Base-by-base conservation (phyloP, 2,113 vertebrate species). In the Rhinoderma darwinii region DNA sequence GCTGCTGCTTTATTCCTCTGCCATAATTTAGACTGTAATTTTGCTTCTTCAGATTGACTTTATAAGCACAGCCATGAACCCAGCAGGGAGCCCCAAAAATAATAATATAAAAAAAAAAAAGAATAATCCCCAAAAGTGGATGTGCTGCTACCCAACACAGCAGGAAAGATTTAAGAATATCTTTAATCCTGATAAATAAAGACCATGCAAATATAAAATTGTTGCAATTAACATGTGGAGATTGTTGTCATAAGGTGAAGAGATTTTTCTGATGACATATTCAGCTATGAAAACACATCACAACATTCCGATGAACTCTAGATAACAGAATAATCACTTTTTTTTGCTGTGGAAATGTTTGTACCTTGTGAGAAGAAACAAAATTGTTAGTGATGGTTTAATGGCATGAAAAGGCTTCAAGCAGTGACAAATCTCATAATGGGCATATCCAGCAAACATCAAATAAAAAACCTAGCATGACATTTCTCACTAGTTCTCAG, bases 401-500 rank as follows among this genome's bases (percentile, higher is more conserved):
- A 78, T 78, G 75, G 44, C 75, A 78, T 78, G 75, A 78, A 78
- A 78, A 51, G 44, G 75, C 75, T 78, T 78, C 44, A 78, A 51
- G 44, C 75, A 78, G 75, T 78, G 75, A 78, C 75, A 78, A 78
- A 78, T 78, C 75, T 78, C 75, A 78, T 78, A 78, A 78, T 51
- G 75, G 75, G 17, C 44, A 54, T 37, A 78, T 78, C 75, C 75
- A 78, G 75, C 75, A 51, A 78, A 78, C 75, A 78, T 78, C 75
- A 78, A 78, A 78, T 78, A 78, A 78, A 51, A 25, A 32, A 32
- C 27, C 22, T 50, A 54, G 75, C 75, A 51, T 78, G 75, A 78
- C 75, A 78, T 78, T 78, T 50, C 75, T 51, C 44, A 20, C 47
- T 54, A 78, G 47, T 78, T 78, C 47, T 51, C 43, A 17, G 10